Base-by-base conservation (phyloP, 1,140 invertebrate species). In the Papilio helenus region DNA sequence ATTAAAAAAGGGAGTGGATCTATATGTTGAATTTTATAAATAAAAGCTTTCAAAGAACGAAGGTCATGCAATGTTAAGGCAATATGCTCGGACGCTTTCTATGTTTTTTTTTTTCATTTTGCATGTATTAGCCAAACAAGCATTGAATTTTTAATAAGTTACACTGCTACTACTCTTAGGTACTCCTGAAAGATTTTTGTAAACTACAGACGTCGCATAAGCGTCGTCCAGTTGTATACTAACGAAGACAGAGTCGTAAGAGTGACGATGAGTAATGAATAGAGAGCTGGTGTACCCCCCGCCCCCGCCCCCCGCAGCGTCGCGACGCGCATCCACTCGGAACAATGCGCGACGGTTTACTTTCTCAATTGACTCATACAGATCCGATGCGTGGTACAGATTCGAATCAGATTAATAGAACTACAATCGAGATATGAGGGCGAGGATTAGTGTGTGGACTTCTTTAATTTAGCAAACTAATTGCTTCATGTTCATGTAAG, bases 241-340 rank as follows among this genome's bases (percentile, higher is more conserved):
- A 72, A 72, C 71, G 34, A n/a, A 72, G 42, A 44, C 18, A 87
- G 78, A 92, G 92, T 87, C 88, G 89, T 79, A 84, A 91, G 91
- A 94, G 92, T 92, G 92, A 92, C 87, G 90, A 93, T 93, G 92
- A 92, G 89, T 92, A 93, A 94, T 93, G 92, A 90, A 93, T 93
- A 94, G 93, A 93, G 92, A 93, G 93, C 91, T 93, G 93, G 81
- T 92, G 90, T 92, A 92, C 89, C 91, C 20, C 0, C 92, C 87
- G 88, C 92, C 90, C 89, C 88, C 88, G 88, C 86, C 88, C 89
- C 92, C 90, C 90, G 89, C 91, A 88, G 89, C 86, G 86, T 84
- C 84, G 81, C 85, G 79, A 86, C 87, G 89, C 85, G 88, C 91
- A 93, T 90, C 90, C 91, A 92, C 87, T 93, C 88, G 91, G 90